phyloP scores from a whole-genome alignment of 2,797 vertebrate genomes.

The Cynodonichthys magdalenae region DNA sequence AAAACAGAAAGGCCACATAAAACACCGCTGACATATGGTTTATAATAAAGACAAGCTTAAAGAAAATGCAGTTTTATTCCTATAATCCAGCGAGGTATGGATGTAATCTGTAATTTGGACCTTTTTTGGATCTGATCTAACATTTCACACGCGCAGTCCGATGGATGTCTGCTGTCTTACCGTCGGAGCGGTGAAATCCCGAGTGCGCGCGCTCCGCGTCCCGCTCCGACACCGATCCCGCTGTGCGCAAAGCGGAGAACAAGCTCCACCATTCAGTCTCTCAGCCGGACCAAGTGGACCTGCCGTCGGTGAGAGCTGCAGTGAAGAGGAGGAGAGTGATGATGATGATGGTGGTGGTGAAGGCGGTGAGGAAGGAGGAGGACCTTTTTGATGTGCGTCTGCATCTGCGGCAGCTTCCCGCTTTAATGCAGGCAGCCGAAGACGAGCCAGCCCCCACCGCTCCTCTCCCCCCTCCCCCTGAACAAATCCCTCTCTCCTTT shows the following conservation, averaged over 20 bases:
- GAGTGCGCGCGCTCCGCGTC: conserved; percentile 33
- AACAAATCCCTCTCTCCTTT: conserved; percentile 53
- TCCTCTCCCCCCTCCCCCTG: no score
- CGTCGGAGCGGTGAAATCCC: conserved; percentile 36
- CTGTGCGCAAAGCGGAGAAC: conserved; percentile 9
- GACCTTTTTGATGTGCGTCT: conserved; percentile 60
- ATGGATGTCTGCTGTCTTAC: conserved; percentile 47
- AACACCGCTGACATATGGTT: no score
- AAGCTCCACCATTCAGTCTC: conserved; percentile 14
- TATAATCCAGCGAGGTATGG: not conserved
- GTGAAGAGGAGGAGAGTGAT: no score
- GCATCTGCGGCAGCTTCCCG: conserved; percentile 72
- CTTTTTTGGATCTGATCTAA: not conserved
- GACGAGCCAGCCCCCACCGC: conserved; percentile 62
- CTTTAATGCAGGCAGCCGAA: conserved; percentile 74
- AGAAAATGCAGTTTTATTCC: not conserved
- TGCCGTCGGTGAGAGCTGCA: conserved; percentile 53
- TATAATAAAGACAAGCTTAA: no score
- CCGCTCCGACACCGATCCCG: conserved; percentile 15
- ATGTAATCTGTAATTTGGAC: not conserved
- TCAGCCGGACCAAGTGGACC: conserved; percentile 34
- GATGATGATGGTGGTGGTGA: conserved; percentile 1
- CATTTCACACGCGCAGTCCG: not conserved
- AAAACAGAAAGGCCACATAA: not conserved
- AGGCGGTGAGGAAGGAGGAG: conserved; percentile 35